Conservation (phyloP, 2,888 invertebrate species). For the Hirtodrosophila trivittata region DNA sequence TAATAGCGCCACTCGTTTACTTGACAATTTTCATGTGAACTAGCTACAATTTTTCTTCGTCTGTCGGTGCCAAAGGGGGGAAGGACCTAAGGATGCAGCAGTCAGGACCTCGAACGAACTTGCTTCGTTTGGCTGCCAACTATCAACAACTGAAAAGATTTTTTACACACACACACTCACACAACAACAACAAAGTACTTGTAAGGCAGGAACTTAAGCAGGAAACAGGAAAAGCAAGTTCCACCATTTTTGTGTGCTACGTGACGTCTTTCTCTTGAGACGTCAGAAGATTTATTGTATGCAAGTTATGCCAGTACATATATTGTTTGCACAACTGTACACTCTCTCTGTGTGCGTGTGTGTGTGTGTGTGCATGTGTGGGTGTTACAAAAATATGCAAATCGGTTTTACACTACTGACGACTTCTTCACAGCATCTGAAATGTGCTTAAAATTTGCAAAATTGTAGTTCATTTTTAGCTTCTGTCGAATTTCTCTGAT, state of each 20-base stretch:
- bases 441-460: conserved; percentile 77
- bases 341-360: conserved; percentile 13
- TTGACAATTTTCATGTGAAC: conserved; percentile 72
- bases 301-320: conserved; percentile 65
- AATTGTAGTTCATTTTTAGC: conserved; percentile 67
- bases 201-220: conserved; percentile 71
- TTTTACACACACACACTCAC: conserved; percentile 35
- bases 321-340: conserved; percentile 57
- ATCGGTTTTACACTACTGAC: conserved; percentile 70
- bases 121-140: conserved; percentile 49
- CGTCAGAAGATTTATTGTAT: conserved; percentile 79
- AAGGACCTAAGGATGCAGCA: conserved; percentile 18
- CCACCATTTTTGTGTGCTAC: conserved; percentile 68
- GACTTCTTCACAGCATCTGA: conserved; percentile 69
- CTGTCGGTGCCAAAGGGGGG: conserved; percentile 38
- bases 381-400: conserved; percentile 63
- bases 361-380: conserved; percentile 7
- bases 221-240: conserved; percentile 77
- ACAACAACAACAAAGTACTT: conserved; percentile 54
- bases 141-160: conserved; percentile 69
- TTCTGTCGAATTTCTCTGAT: conserved; percentile 53
- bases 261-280: conserved; percentile 78
- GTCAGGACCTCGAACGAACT: conserved; percentile 46
- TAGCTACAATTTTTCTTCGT: conserved; percentile 74
- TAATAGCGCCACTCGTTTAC: conserved; percentile 67